These are phyloP conservation scores for Trachelus iudaicus DNA, from an alignment of 2,888 invertebrate genomes.

Conservation along the genomic window DNA sequence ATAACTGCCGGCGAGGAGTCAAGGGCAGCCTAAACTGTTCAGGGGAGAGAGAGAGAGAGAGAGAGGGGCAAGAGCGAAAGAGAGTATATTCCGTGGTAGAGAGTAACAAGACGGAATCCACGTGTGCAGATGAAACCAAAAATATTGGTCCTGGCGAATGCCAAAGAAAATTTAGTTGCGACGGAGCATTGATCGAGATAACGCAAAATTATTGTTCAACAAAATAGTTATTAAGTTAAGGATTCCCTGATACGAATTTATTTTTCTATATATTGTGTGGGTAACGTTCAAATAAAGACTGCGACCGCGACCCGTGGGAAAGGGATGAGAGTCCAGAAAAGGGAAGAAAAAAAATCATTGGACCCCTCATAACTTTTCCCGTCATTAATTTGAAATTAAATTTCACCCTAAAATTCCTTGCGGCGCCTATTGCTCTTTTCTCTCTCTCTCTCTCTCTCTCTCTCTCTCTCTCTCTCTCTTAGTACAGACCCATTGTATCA, in stretches of 20 bases:
- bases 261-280: neutral
- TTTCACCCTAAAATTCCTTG: neutral
- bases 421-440: neutral
- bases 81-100: neutral
- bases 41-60: neutral
- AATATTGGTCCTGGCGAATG: neutral
- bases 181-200: neutral
- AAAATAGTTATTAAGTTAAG: too few relatives aligned
- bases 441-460: neutral
- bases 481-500: neutral
- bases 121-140: neutral
- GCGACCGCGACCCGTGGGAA: too few relatives aligned
- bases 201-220: neutral
- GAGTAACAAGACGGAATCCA: neutral
- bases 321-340: too few relatives aligned
- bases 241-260: too few relatives aligned
- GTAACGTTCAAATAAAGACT: too few relatives aligned
- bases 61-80: neutral
- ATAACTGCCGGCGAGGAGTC: neutral
- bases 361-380: too few relatives aligned
- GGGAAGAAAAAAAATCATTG: too few relatives aligned
- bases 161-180: neutral
- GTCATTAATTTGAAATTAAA: too few relatives aligned
- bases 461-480: neutral
- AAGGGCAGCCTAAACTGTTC: neutral